Evolutionary conservation across 1,140 invertebrate species (phyloP), one percentile per base, ranked within the genome.

Genomic region (Coelopa frigida): DNA sequence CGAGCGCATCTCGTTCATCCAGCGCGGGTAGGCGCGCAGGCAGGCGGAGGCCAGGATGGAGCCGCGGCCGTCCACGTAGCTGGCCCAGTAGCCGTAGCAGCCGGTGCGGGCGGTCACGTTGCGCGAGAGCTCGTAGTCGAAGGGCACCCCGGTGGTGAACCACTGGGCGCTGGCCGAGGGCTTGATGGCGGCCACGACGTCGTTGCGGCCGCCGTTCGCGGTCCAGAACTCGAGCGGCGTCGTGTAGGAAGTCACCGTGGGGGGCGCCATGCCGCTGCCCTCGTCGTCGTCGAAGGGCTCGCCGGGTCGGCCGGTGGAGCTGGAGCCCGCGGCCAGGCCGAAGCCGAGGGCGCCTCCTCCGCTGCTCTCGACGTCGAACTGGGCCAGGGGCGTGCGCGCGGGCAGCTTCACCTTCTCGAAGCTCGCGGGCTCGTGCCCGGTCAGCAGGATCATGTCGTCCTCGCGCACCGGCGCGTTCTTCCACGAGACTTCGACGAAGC

Each of bases 1-100:
- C 1, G 64, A 15, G 15, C 57, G 66, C 46, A 71, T 58, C 8
- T 79, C 69, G 8, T 58, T 57, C 79, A 83, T 81, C 81, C 81
- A 83, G 3, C 58, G 73, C 3, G 80, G 79, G 43, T 72, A 61
- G 0, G 73, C 74, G 21, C 65, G 55, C 0, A 81, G 48, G 53
- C 77, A 81, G 18, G 62, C 63, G 27, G 52, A 63, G 33, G 56
- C 52, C 33, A 61, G 51, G 26, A 73, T 58, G 2, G 22, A 46
- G 0, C 58, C 65, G 10, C 49, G 41, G 12, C 18, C 45, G 48
- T 66, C 42, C 0, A 68, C 55, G 48, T 69, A 69, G 29, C 54
- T 59, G 14, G 66, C 60, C 67, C 67, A 70, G 39, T 46, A 69
- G 15, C 64, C 66, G 37, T 70, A 70, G 39, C 63, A 70, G 3